Percentiles rank a stretch among this genome's conserved stretches.
These are phyloP conservation scores for Cheilosia vernalis DNA, from an alignment of 2,888 invertebrate genomes.

Conservation along the genomic window DNA sequence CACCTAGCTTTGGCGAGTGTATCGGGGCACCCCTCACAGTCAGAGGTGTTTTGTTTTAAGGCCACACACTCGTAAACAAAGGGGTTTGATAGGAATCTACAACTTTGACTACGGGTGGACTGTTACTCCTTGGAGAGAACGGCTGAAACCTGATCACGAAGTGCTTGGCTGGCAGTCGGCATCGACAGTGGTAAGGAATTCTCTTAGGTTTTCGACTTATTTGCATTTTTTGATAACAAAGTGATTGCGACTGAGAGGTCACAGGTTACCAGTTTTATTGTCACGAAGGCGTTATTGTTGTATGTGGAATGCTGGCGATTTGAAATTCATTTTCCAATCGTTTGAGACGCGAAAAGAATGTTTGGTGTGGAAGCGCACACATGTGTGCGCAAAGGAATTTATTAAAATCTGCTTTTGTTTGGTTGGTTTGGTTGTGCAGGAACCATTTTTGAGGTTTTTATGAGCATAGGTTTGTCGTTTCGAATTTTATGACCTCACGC, in stretches of 20 bases:
- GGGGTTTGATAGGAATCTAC: constrained; percentile 36
- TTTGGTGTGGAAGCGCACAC: not conserved
- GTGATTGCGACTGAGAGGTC: constrained; percentile 12
- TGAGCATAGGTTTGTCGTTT: too few relatives aligned
- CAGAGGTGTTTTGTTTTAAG: constrained; percentile 15
- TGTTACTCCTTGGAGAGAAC: constrained; percentile 5
- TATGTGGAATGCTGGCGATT: not conserved
- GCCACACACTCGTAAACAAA: not conserved
- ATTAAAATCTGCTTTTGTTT: too few relatives aligned
- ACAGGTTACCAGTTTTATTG: constrained; percentile 16
- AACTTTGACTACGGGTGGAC: not conserved
- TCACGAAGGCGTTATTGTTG: not conserved
- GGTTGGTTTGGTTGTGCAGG: too few relatives aligned
- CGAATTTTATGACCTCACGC: too few relatives aligned
- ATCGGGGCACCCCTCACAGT: not conserved
- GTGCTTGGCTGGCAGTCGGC: constrained; percentile 9
- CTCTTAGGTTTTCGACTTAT: constrained; percentile 27
- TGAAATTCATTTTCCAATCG: not conserved
- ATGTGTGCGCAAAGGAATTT: not conserved
- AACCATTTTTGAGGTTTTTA: too few relatives aligned
- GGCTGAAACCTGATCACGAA: constrained; percentile 40
- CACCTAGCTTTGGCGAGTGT: constrained; percentile 30
- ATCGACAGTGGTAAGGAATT: constrained; percentile 26
- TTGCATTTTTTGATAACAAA: constrained; percentile 29
- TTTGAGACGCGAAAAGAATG: not conserved